Percentiles rank a stretch among this genome's conserved stretches.
phyloP scores from a whole-genome alignment of 2,888 invertebrate genomes.

The Thera obeliscata region DNA sequence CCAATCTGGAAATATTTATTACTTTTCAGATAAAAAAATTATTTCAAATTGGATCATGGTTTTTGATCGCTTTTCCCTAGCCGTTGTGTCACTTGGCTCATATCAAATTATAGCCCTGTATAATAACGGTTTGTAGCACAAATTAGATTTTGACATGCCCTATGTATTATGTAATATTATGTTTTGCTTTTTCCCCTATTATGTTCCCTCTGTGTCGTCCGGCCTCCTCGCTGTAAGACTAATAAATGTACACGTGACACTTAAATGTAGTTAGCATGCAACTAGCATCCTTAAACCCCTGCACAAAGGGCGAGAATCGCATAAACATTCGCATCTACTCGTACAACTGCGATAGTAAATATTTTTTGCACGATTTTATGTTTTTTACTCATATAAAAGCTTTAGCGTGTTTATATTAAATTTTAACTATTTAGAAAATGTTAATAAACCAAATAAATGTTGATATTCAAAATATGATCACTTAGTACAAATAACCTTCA shows the following conservation, averaged over 20 bases:
- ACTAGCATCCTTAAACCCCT: conserved; percentile 35
- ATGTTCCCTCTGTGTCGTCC: conserved; percentile 54
- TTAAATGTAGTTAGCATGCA: conserved; percentile 46
- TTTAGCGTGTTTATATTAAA: conserved; percentile 16
- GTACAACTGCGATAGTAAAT: conserved; percentile 35
- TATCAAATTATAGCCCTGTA: neutral
- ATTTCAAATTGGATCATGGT: no score
- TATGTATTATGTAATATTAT: conserved; percentile 16
- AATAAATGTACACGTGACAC: conserved; percentile 59
- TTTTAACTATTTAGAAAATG: conserved; percentile 14
- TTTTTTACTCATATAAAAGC: conserved; percentile 30
- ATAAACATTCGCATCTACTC: conserved; percentile 33
- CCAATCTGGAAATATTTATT: no score
- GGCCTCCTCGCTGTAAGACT: conserved; percentile 61
- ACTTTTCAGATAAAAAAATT: no score
- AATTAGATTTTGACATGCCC: conserved; percentile 15
- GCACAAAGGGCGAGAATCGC: conserved; percentile 37
- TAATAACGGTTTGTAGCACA: neutral
- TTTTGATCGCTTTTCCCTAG: no score
- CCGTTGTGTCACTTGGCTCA: no score
- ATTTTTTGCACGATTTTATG: conserved; percentile 39
- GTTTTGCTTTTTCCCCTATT: conserved; percentile 20
- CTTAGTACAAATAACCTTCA: neutral
- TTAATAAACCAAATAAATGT: neutral
- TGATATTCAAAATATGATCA: neutral